A percentile compares a stretch with the other conserved stretches of the same genome.
These are phyloP conservation scores for Drosophila insularis DNA, from an alignment of 1,140 invertebrate genomes.

Conservation along the genomic window DNA sequence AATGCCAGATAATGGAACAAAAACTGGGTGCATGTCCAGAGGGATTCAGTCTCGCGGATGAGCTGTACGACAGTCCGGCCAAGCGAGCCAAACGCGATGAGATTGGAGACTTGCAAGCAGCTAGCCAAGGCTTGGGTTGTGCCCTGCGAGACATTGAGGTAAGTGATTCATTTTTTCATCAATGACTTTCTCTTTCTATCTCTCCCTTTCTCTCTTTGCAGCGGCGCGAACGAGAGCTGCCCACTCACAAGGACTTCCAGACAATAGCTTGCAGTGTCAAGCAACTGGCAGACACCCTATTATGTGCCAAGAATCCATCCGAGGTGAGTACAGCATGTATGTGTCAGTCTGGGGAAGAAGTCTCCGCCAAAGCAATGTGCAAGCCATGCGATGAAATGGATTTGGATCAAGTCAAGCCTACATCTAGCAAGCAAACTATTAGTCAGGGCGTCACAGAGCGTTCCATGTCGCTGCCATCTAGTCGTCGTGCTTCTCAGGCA, in stretches of 20 bases:
- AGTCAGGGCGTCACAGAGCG: not conserved
- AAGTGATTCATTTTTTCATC: not conserved
- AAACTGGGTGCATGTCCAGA: constrained; percentile 61
- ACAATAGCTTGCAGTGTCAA: constrained; percentile 74
- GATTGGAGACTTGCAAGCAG: constrained; percentile 54
- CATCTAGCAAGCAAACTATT: not conserved
- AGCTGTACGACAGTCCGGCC: constrained; percentile 69
- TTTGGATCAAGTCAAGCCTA: not conserved
- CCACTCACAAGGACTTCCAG: constrained; percentile 71
- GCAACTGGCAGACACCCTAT: constrained; percentile 72
- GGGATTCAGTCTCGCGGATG: constrained; percentile 70
- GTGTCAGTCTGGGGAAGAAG: not conserved
- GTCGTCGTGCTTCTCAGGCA: not conserved
- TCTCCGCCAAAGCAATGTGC: not conserved
- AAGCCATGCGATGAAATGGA: not conserved
- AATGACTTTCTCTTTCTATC: not conserved
- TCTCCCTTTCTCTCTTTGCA: not conserved
- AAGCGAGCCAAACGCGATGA: constrained; percentile 64
- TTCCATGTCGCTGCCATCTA: not conserved
- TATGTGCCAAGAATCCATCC: constrained; percentile 51
- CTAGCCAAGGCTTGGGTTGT: constrained; percentile 60
- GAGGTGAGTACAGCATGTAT: constrained; percentile 62
- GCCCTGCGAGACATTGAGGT: constrained; percentile 68
- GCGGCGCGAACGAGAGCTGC: constrained; percentile 61
- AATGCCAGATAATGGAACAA: constrained; percentile 54